Base-by-base conservation (phyloP, 1,140 invertebrate species). In the Diorhabda sublineata region DNA sequence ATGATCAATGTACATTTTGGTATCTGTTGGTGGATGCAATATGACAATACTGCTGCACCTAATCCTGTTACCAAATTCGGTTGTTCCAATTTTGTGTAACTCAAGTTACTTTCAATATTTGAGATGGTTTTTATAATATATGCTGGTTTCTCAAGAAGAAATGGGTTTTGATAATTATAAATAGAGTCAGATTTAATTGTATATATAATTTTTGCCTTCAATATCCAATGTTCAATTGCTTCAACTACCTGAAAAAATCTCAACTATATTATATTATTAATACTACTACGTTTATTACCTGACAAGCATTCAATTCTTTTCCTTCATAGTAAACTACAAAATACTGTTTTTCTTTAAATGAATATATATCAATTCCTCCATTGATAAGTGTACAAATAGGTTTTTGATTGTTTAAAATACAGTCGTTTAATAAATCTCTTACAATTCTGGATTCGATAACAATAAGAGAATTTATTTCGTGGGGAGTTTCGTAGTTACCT, bases 41-140 rank as follows among this genome's bases (percentile, higher is more conserved):
- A 79, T 11, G 74, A 71, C 8, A 78, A 68, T 26, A 78, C 64
- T 45, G 57, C 67, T 43, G 76, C 75, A 59, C 70, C 69, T 52
- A 79, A 64, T 9, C 75, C 75, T 61, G 73, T 69, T n/a, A 79
- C 59, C 63, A 78, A 61, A 68, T 79, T 79, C 11, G 78, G 78
- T 7, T 71, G 59, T 69, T 77, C 69, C 42, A 79, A 70, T 68
- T 66, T 57, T 64, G 63, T 69, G 60, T 67, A 69, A 65, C 70
- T 68, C 47, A 45, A 62, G 59, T 63, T 67, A 5, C 64, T 66
- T n/a, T 44, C 68, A 45, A 61, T 57, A 56, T 63, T 73, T 8
- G 74, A 73, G 7, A 75, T 65, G 41, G 47, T 71, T 52, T 69
- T 69, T 9, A 74, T 70, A 26, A 77, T 66, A 44, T 68, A 72